A percentile compares a stretch with the other conserved stretches of the same genome.
Evolutionary conservation across 2,888 invertebrate species (phyloP).

Genomic region (Sinopyrophorus schimmeli): DNA sequence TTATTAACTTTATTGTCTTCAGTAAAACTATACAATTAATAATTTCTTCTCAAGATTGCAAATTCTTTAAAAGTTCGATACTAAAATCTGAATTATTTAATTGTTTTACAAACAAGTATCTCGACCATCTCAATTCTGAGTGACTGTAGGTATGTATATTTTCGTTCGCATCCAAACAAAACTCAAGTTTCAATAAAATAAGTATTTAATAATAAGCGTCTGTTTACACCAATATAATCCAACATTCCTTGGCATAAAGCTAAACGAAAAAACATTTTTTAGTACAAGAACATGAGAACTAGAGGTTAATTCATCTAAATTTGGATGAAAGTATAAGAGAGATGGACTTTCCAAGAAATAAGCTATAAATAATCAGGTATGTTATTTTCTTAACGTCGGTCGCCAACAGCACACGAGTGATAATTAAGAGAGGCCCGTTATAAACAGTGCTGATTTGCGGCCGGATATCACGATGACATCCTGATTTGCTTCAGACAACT

Average conservation of each 20-base stretch:
- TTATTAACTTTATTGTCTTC: no score
- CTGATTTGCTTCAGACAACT: slow-evolving; percentile 23
- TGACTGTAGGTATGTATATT: no score
- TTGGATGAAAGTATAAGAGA: slow-evolving; percentile 11
- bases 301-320: slow-evolving; percentile 17
- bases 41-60: no score
- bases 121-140: no score
- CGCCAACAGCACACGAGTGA: slow-evolving; percentile 11
- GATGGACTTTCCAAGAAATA: slow-evolving; percentile 10
- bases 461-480: slow-evolving; percentile 32
- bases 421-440: slow-evolving; percentile 27
- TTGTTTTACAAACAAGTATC: no score
- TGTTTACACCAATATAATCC: background rate
- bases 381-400: slow-evolving; percentile 17
- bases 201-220: no score
- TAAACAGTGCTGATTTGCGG: slow-evolving; percentile 23
- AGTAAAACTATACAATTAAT: no score
- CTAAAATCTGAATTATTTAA: no score
- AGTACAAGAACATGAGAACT: slow-evolving; percentile 10
- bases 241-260: slow-evolving; percentile 5
- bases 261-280: no score
- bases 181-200: no score
- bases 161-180: no score
- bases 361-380: slow-evolving; percentile 16
- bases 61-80: no score